These are phyloP conservation scores for Heliconius hewitsoni DNA, from an alignment of 1,140 invertebrate genomes.

Conservation along the genomic window DNA sequence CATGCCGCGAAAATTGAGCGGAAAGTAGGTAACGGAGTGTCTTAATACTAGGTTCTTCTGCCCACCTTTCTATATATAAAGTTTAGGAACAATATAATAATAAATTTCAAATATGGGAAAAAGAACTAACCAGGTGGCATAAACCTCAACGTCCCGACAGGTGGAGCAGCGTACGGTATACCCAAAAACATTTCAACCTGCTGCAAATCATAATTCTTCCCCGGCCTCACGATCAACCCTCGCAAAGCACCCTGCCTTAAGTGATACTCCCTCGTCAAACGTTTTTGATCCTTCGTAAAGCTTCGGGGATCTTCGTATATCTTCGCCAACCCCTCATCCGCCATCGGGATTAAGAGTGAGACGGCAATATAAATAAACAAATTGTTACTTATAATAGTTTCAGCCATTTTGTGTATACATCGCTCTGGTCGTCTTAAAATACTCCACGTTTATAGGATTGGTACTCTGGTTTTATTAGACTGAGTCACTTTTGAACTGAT, in stretches of 20 bases:
- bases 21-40: too few species aligned
- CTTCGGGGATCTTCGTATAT: conserved; percentile 62
- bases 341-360: conserved; percentile 69
- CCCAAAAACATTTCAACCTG: conserved; percentile 86
- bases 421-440: conserved; percentile 66
- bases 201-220: conserved; percentile 77
- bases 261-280: conserved; percentile 76
- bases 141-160: conserved; percentile 89
- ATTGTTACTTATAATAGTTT: conserved; percentile 67
- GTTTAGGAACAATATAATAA: too few species aligned
- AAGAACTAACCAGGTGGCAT: conserved; percentile 88
- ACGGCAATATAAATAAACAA: conserved; percentile 77
- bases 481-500: conserved; percentile 53
- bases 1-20: too few species aligned
- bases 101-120: background rate
- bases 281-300: conserved; percentile 65
- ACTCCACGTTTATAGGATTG: conserved; percentile 58
- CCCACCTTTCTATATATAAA: too few species aligned
- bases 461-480: conserved; percentile 47
- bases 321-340: conserved; percentile 60
- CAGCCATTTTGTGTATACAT: conserved; percentile 71
- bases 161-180: conserved; percentile 95
- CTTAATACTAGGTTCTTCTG: too few species aligned
- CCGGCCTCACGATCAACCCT: conserved; percentile 83
- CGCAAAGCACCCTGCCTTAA: conserved; percentile 82